Conservation (phyloP, 2,797 vertebrate species). For the Helostoma temminkii region DNA sequence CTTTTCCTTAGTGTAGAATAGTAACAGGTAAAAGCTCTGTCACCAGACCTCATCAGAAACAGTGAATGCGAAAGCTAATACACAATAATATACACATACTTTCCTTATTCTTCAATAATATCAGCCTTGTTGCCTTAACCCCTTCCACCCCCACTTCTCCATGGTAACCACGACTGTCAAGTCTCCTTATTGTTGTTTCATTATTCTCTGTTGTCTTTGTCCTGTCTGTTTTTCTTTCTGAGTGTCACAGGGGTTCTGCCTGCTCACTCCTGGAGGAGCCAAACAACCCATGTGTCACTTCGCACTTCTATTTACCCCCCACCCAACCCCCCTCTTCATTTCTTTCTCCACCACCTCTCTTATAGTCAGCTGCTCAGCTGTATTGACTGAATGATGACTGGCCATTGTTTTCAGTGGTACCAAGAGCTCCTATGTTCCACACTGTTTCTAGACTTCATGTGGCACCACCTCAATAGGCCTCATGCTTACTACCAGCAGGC, state of each 20-base stretch:
- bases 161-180: conserved; percentile 37
- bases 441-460: conserved; percentile 57
- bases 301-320: conserved; percentile 20
- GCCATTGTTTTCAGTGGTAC: conserved; percentile 70
- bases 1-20: conserved; percentile 4
- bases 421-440: conserved; percentile 66
- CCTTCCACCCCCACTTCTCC: neutral
- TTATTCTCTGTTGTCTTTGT: conserved; percentile 35
- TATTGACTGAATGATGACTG: conserved; percentile 47
- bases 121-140: conserved; percentile 5
- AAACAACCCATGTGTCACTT: conserved; percentile 20
- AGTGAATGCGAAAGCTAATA: neutral
- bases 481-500: conserved; percentile 39
- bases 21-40: neutral
- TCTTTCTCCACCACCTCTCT: conserved; percentile 2
- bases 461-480: conserved; percentile 51
- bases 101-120: conserved; percentile 9
- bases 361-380: conserved; percentile 56
- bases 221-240: conserved; percentile 33
- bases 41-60: conserved; percentile 11
- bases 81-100: neutral
- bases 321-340: neutral
- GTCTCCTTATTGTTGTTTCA: conserved; percentile 34
- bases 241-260: conserved; percentile 5
- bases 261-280: neutral